Percentiles rank a stretch among this genome's conserved stretches.
Conservation (phyloP, 2,888 invertebrate genomes). For the Argyresthia goedartella region DNA sequence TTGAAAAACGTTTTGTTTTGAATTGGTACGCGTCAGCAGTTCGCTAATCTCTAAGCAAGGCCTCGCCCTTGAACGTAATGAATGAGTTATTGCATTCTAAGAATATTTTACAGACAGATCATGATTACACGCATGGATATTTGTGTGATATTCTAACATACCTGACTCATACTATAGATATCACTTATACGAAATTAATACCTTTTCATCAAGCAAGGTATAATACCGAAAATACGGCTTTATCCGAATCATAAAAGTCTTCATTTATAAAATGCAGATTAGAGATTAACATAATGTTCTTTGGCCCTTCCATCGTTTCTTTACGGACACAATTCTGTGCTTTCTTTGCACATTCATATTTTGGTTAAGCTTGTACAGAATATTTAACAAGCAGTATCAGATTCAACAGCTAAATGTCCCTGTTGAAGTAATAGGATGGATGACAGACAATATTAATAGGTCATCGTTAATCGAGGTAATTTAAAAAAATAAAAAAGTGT, state of each 20-base stretch:
- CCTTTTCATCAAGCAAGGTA: neutral
- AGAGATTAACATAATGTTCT: conserved; percentile 1
- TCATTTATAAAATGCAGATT: conserved; percentile 1
- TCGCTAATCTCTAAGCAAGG: neutral
- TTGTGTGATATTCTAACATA: too few species aligned
- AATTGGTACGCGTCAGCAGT: too few species aligned
- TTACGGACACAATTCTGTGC: neutral
- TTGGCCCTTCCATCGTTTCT: neutral
- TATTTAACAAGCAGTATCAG: too few species aligned
- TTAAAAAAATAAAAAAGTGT: too few species aligned
- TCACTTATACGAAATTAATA: neutral
- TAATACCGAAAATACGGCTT: neutral
- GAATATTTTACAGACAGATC: conserved; percentile 10
- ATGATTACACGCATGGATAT: neutral
- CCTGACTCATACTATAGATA: neutral
- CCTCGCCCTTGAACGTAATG: conserved; percentile 11
- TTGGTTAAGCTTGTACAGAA: too few species aligned
- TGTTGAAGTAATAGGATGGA: too few species aligned
- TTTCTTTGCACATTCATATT: too few species aligned
- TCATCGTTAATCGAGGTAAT: too few species aligned
- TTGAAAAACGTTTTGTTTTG: too few species aligned
- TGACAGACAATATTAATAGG: too few species aligned
- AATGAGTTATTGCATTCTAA: conserved; percentile 15
- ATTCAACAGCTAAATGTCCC: too few species aligned
- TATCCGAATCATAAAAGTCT: neutral